A percentile compares a stretch with the other conserved stretches of the same genome.
Conservation (phyloP, 2,113 vertebrate genomes). For the Hydropotes inermis region DNA sequence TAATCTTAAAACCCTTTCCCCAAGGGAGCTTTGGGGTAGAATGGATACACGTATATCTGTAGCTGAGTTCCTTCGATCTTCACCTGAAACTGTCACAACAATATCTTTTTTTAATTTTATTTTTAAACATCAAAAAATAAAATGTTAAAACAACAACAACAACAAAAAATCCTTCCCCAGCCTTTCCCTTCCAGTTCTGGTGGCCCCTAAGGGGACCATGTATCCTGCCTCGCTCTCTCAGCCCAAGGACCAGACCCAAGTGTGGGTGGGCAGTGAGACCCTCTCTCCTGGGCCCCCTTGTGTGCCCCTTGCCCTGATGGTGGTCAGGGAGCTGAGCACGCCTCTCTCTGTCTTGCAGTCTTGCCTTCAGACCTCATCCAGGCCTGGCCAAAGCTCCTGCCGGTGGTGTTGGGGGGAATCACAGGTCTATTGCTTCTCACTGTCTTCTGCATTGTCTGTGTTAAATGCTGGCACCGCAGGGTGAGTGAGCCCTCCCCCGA, state of each 20-base stretch:
- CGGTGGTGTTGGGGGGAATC: not conserved
- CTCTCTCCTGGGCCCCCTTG: not conserved
- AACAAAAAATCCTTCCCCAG: not conserved
- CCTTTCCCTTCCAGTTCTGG: not conserved
- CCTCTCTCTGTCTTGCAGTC: slow-evolving; percentile 29
- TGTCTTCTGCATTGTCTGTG: slow-evolving; percentile 27
- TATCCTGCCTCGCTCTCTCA: not conserved
- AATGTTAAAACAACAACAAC: not conserved
- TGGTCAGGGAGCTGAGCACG: not conserved
- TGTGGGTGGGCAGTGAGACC: not conserved
- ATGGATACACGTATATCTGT: not conserved
- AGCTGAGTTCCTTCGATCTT: not conserved
- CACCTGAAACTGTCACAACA: not conserved
- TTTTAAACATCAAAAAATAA: not conserved
- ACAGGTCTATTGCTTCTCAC: slow-evolving; percentile 22
- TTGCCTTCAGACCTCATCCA: accelerated
- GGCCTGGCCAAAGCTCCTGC: not conserved
- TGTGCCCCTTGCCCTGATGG: not conserved
- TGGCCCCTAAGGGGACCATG: not conserved
- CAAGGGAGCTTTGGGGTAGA: not conserved
- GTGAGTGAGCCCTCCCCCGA: slow-evolving; percentile 72
- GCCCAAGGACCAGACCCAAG: not conserved
- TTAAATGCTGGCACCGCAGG: slow-evolving; percentile 59
- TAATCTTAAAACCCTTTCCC: not conserved
- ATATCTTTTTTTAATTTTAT: not conserved